phyloP scores from a whole-genome alignment of 2,113 vertebrate genomes.

The Puntigrus tetrazona region DNA sequence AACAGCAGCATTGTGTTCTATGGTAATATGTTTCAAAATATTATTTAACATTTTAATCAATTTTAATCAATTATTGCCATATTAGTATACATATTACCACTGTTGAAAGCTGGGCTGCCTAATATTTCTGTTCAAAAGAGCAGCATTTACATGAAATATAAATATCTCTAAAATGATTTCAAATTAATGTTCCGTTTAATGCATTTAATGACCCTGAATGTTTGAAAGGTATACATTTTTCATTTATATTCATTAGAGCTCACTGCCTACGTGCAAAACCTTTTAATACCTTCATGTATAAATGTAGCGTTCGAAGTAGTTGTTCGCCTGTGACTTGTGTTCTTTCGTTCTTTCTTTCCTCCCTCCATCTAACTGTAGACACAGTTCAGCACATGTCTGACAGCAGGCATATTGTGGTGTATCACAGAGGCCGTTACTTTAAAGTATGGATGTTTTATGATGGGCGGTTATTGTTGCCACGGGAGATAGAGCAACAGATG shows the following conservation, averaged over 20 bases:
- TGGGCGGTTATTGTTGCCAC: slow-evolving; percentile 86
- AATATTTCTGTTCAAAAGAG: background rate
- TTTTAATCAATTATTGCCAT: no score
- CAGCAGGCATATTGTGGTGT: slow-evolving; percentile 92
- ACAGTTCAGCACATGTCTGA: slow-evolving; percentile 87
- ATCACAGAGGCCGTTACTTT: slow-evolving; percentile 90
- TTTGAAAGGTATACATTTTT: background rate
- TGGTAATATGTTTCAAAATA: background rate
- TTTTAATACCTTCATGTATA: no score
- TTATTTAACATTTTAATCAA: no score
- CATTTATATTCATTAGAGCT: background rate
- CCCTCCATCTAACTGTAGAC: slow-evolving; percentile 73
- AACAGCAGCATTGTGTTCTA: background rate
- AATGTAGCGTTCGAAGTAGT: no score
- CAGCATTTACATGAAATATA: background rate
- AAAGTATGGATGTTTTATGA: slow-evolving; percentile 94
- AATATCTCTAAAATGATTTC: background rate
- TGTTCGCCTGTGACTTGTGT: background rate
- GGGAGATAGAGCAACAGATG: slow-evolving; percentile 94
- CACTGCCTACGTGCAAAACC: background rate
- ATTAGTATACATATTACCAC: no score
- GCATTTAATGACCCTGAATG: background rate
- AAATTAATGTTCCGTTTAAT: background rate
- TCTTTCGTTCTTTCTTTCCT: slow-evolving; percentile 34
- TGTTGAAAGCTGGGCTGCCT: background rate